phyloP scores from a whole-genome alignment of 2,113 vertebrate genomes.

The Hassar affinis region DNA sequence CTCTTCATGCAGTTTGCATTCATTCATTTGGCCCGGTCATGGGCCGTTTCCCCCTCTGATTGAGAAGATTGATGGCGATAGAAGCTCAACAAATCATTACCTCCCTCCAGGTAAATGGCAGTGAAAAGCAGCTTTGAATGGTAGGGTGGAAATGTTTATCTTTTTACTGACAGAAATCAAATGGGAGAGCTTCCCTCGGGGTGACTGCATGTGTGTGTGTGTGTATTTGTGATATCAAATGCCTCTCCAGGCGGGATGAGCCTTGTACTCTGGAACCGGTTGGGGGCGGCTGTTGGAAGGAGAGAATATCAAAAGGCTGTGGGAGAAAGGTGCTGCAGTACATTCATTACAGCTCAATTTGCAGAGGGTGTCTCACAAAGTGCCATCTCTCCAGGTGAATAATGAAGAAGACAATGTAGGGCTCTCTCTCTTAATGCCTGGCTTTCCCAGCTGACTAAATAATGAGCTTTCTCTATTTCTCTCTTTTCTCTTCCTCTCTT shows the following conservation, averaged over 20 bases:
- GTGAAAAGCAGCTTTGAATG: conserved; percentile 34
- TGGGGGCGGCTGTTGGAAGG: not conserved
- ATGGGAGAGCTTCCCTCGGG: conserved; percentile 56
- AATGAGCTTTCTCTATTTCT: conserved; percentile 13
- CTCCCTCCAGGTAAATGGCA: conserved; percentile 34
- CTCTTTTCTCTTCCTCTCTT: conserved; percentile 3
- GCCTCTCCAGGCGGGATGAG: conserved; percentile 18
- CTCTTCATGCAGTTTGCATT: conserved; percentile 20
- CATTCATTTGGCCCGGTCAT: conserved; percentile 33
- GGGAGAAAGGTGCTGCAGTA: not conserved
- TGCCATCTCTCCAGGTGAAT: conserved; percentile 40
- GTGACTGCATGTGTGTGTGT: not conserved
- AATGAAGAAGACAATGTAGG: conserved; percentile 43
- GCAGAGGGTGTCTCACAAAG: conserved; percentile 35
- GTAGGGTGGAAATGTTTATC: conserved; percentile 55
- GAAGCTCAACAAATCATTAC: conserved; percentile 49
- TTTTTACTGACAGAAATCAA: conserved; percentile 61
- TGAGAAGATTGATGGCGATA: conserved; percentile 48
- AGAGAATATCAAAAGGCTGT: conserved; percentile 31
- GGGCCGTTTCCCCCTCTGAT: conserved; percentile 31
- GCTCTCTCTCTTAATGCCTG: conserved; percentile 13
- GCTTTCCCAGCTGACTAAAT: conserved; percentile 28
- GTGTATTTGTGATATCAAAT: conserved; percentile 33
- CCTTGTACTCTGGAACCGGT: conserved; percentile 14
- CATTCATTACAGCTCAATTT: conserved; percentile 37